Evolutionary conservation across 2,113 vertebrate species (phyloP), one percentile per base, ranked within the genome.

Genomic region (Motacilla alba): DNA sequence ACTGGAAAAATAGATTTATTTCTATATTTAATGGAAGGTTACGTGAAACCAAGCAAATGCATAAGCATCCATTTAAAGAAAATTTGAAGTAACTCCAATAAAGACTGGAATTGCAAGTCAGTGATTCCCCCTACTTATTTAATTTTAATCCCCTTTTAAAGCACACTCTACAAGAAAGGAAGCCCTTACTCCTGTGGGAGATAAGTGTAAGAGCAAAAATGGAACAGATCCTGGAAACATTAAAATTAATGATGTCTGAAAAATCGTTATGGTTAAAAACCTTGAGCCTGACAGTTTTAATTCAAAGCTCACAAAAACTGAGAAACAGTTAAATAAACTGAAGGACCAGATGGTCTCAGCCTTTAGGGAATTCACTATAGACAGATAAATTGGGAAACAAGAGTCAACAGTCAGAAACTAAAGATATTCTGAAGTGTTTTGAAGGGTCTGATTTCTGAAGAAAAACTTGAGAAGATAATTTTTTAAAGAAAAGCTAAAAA

Each of bases 161-260:
- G 75, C 11, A 50, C 23, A 62, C 80, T 77, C 46, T 58, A 43
- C 75, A 88, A 86, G 83, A 95, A 95, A 88, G 85, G 47, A 87
- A 90, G 46, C 4, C 63, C 33, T 90, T 88, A 63, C 23, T 95
- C 92, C 88, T 43, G 15, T 67, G 88, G 88, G 94, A 96, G 74
- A 73, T 66, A 75, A 83, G 55, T 91, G 50, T 94, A 87, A 95
- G 50, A 90, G 72, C 50, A 90, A 92, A 96, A 96, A 90, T 80
- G 75, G 92, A 94, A 90, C 79, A 94, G 83, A 97, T 90, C 53
- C 86, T 93, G 79, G 70, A 91, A 96, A 87, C 81, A 95, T 92
- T 94, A 97, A 97, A 95, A 96, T 95, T 96, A 92, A 96, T 93
- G 94, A 92, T 81, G 89, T 95, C 91, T 94, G 87, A 97, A 86